Percentiles rank a stretch among this genome's conserved stretches.
These are phyloP conservation scores for Brassicogethes aeneus DNA, from an alignment of 2,888 invertebrate genomes.

Conservation along the genomic window DNA sequence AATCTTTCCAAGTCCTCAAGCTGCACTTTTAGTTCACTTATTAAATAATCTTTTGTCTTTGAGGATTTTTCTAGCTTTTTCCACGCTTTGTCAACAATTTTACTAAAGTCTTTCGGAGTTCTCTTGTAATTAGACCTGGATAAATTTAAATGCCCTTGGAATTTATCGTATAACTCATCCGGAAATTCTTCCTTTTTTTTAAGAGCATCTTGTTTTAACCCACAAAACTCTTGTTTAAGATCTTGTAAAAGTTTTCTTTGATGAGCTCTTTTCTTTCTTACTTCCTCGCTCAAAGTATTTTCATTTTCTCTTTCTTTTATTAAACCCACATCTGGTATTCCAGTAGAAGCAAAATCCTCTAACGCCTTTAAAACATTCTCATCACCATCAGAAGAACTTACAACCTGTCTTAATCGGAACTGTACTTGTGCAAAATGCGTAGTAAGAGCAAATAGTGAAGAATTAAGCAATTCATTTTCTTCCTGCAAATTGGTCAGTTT, in stretches of 20 bases:
- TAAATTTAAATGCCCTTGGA: too few relatives aligned
- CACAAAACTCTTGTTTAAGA: background rate
- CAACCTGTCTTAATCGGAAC: background rate
- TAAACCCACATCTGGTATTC: background rate
- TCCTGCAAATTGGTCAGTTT: background rate
- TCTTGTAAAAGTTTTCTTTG: background rate
- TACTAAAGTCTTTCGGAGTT: background rate
- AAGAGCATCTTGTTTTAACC: background rate
- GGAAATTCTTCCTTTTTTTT: background rate
- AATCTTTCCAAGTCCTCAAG: background rate
- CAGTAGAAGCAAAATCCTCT: background rate
- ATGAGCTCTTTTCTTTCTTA: background rate
- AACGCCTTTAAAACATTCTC: background rate
- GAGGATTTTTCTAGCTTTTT: background rate
- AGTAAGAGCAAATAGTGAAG: background rate
- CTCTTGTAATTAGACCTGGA: background rate
- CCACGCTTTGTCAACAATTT: background rate
- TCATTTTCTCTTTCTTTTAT: background rate
- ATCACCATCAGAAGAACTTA: background rate
- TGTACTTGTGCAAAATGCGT: background rate
- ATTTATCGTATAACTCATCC: too few relatives aligned
- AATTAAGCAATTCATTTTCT: background rate
- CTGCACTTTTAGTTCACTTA: background rate
- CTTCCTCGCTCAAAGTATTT: background rate
- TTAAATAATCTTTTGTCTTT: background rate